phyloP scores from a whole-genome alignment of 2,797 vertebrate genomes.

The Tragelaphus eurycerus region DNA sequence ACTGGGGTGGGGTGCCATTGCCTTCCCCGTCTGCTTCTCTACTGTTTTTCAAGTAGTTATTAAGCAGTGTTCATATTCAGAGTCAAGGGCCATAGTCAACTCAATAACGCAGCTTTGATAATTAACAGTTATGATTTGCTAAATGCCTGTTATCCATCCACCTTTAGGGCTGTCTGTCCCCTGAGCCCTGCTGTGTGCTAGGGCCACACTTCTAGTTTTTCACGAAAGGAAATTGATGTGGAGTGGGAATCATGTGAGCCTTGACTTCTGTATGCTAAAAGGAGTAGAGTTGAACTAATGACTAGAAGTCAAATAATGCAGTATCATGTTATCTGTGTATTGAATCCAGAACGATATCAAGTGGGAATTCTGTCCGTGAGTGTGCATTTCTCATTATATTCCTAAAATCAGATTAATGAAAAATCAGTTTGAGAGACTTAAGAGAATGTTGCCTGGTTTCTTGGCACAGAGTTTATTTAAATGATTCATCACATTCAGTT shows the following conservation, averaged over 20 bases:
- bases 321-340: neutral
- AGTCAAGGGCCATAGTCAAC: neutral
- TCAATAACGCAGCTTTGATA: neutral
- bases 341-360: neutral
- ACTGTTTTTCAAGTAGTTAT: neutral
- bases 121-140: neutral
- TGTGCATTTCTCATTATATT: neutral
- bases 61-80: neutral
- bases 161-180: neutral
- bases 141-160: neutral
- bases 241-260: fast-evolving
- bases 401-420: neutral
- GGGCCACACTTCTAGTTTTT: neutral
- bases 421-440: neutral
- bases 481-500: neutral
- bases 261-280: neutral
- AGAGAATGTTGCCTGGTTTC: neutral
- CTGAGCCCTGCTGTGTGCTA: neutral
- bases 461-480: conserved; percentile 15
- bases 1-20: too few relatives aligned
- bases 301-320: neutral
- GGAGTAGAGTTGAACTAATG: neutral
- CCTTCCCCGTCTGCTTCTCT: neutral
- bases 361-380: neutral
- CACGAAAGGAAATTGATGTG: neutral